Conservation (phyloP, 2,113 vertebrate genomes). For the Scortum barcoo region DNA sequence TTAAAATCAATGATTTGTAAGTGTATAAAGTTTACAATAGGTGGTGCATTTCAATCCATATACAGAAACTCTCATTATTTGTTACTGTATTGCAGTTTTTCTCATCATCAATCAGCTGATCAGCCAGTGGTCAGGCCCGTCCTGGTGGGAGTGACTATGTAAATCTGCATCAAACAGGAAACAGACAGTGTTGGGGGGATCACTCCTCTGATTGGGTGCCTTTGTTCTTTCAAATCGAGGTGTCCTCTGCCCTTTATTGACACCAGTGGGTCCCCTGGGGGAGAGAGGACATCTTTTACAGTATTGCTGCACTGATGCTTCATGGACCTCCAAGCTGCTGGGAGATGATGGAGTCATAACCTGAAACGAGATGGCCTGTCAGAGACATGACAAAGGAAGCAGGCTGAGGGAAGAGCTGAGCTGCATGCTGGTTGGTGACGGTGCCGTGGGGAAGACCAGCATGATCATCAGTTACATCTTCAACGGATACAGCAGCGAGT, state of each 20-base stretch:
- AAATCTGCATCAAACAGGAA: slow-evolving; percentile 63
- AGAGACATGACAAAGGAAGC: slow-evolving; percentile 47
- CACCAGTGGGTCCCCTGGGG: slow-evolving; percentile 7
- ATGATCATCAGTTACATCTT: slow-evolving; percentile 92
- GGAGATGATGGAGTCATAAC: slow-evolving; percentile 18
- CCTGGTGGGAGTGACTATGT: slow-evolving; percentile 61
- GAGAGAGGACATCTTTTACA: slow-evolving; percentile 40
- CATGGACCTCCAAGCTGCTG: slow-evolving; percentile 5
- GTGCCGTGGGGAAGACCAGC: slow-evolving; percentile 91
- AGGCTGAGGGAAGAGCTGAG: slow-evolving; percentile 77
- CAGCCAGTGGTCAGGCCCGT: neutral
- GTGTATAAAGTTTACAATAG: too few species aligned
- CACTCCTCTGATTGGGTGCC: slow-evolving; percentile 69
- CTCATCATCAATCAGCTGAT: neutral
- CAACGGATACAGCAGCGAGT: slow-evolving; percentile 90
- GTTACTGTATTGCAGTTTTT: neutral
- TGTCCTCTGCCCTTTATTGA: slow-evolving; percentile 54
- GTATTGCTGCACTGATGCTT: slow-evolving; percentile 31
- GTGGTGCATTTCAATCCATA: neutral
- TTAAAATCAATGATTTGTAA: neutral
- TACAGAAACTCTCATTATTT: neutral
- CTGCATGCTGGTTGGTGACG: slow-evolving; percentile 91
- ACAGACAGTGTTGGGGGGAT: slow-evolving; percentile 31
- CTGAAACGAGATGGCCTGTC: slow-evolving; percentile 53
- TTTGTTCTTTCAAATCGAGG: slow-evolving; percentile 78